A percentile compares a stretch with the other conserved stretches of the same genome.
Evolutionary conservation across 2,888 invertebrate species (phyloP).

Genomic region (Coenonympha glycerion): DNA sequence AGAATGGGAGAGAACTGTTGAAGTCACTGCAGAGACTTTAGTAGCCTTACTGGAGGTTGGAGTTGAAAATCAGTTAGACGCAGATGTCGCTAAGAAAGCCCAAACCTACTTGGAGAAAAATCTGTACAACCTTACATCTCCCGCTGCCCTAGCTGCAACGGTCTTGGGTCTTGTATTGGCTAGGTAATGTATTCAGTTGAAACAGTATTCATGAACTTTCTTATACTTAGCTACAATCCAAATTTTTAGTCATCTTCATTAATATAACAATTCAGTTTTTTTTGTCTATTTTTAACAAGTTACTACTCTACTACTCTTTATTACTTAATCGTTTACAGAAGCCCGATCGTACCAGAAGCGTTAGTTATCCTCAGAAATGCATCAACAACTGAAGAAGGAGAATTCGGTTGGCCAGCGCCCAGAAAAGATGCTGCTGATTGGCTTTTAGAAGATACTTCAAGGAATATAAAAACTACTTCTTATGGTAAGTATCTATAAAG

Average conservation of each 20-base stretch:
- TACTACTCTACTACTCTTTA: no score
- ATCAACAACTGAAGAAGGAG: conserved; percentile 80
- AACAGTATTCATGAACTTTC: not conserved
- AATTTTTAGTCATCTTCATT: no score
- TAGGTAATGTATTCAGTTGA: conserved; percentile 43
- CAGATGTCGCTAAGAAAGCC: conserved; percentile 70
- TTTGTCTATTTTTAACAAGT: no score
- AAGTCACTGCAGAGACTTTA: conserved; percentile 79
- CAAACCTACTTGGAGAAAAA: conserved; percentile 76
- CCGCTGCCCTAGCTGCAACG: conserved; percentile 77
- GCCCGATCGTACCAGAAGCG: conserved; percentile 74
- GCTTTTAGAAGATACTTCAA: conserved; percentile 77
- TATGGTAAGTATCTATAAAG: conserved; percentile 43
- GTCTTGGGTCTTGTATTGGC: conserved; percentile 76
- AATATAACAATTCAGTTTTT: no score
- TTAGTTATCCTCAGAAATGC: conserved; percentile 75
- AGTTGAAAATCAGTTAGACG: conserved; percentile 73
- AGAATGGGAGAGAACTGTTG: conserved; percentile 73
- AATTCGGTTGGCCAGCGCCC: conserved; percentile 80
- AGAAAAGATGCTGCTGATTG: conserved; percentile 78
- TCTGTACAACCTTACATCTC: conserved; percentile 72
- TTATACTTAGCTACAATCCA: no score
- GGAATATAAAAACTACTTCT: conserved; percentile 74
- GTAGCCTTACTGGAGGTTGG: conserved; percentile 78
- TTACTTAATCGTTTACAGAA: conserved; percentile 43